A percentile compares a stretch with the other conserved stretches of the same genome.
These are phyloP conservation scores for Zoanthus sansibaricus DNA, from an alignment of 92 coral and sea anemone genomes.

Conservation along the genomic window DNA sequence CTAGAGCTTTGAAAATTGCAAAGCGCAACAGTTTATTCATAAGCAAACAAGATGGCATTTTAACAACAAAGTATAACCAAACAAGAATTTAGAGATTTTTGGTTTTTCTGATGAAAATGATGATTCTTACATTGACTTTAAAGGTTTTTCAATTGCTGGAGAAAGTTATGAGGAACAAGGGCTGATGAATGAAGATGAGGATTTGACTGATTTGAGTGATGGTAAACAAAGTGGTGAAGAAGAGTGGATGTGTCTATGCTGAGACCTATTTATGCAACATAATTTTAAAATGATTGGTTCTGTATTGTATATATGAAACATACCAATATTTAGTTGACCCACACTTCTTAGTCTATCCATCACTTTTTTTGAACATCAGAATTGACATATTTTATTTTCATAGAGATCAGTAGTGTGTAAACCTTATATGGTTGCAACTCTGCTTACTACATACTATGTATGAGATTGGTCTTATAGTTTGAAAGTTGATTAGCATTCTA, in stretches of 20 bases:
- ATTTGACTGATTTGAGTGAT: neutral
- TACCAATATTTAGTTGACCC: too few species aligned
- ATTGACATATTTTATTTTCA: too few species aligned
- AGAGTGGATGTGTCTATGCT: neutral
- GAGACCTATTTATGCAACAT: too few species aligned
- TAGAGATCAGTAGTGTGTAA: too few species aligned
- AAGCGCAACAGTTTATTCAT: neutral
- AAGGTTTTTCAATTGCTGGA: neutral
- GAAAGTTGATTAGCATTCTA: too few species aligned
- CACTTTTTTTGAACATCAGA: too few species aligned
- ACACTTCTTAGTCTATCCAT: too few species aligned
- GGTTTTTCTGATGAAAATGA: neutral
- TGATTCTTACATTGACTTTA: neutral
- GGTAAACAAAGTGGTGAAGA: neutral
- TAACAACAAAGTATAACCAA: neutral
- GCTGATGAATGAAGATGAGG: neutral
- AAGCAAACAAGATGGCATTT: neutral
- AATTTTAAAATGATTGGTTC: too few species aligned
- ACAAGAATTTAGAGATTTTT: neutral
- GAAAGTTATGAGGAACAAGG: neutral
- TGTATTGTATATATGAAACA: too few species aligned
- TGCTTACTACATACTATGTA: too few species aligned
- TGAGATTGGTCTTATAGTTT: too few species aligned
- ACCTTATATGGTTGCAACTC: too few species aligned
- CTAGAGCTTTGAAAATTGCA: neutral